Evolutionary conservation across 2,888 invertebrate species (phyloP).

Genomic region (Hyposoter didymator): DNA sequence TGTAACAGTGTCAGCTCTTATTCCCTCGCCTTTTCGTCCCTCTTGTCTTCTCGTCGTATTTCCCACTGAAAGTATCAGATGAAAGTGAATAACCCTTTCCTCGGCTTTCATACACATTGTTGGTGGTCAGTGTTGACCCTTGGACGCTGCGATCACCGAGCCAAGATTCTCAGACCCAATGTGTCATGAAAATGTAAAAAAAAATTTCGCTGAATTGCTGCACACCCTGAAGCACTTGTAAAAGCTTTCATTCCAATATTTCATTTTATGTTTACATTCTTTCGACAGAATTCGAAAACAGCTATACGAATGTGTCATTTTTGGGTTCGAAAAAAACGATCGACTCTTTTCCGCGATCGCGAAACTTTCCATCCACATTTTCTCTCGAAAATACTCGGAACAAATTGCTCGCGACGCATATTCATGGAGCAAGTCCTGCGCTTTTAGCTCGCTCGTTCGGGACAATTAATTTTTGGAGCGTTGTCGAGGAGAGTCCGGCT

Average conservation of each 20-base stretch:
- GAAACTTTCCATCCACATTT: not conserved
- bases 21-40: slow-evolving; percentile 48
- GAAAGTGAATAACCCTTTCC: slow-evolving; percentile 34
- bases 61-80: slow-evolving; percentile 16
- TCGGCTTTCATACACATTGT: slow-evolving; percentile 5
- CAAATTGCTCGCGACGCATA: slow-evolving; percentile 26
- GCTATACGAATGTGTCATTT: not conserved
- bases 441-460: slow-evolving; percentile 38
- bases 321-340: not conserved
- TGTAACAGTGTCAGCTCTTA: slow-evolving; percentile 48
- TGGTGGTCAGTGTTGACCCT: slow-evolving; percentile 19
- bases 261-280: not conserved
- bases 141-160: not conserved
- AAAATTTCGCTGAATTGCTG: not conserved
- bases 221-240: not conserved
- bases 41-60: slow-evolving; percentile 30
- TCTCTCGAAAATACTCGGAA: slow-evolving; percentile 38
- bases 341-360: not conserved
- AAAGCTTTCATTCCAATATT: not conserved
- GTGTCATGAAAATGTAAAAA: not conserved
- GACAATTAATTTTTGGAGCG: slow-evolving; percentile 64
- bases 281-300: not conserved
- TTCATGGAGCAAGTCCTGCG: slow-evolving; percentile 20
- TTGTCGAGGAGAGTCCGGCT: slow-evolving; percentile 44
- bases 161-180: slow-evolving; percentile 16